These are phyloP conservation scores for Hepsetus odoe DNA, from an alignment of 2,113 vertebrate species.

Conservation along the genomic window DNA sequence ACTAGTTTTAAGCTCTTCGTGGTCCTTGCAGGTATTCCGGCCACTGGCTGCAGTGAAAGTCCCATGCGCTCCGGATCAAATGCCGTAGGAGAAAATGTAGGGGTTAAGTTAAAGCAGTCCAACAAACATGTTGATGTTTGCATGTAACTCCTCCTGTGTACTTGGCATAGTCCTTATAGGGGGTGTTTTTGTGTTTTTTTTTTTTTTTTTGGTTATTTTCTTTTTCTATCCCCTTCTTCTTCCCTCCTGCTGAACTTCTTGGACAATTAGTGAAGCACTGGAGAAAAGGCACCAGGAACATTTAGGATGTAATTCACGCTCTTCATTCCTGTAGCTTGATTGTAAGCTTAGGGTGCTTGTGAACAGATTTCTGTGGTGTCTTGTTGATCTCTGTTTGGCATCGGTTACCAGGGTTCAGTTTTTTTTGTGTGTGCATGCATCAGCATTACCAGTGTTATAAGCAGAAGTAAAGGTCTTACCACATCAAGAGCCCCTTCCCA, in stretches of 20 bases:
- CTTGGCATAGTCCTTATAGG: neutral
- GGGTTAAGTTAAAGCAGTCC: neutral
- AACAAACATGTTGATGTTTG: neutral
- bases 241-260: neutral
- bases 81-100: neutral
- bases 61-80: neutral
- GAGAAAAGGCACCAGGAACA: neutral
- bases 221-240: no score
- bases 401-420: slow-evolving; percentile 9
- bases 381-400: neutral
- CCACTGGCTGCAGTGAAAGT: neutral
- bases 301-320: neutral
- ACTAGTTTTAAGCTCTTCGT: neutral
- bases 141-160: neutral
- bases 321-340: slow-evolving; percentile 8
- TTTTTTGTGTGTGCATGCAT: slow-evolving; percentile 30
- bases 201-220: no score
- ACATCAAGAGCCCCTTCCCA: slow-evolving; percentile 38
- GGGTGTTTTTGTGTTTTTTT: neutral
- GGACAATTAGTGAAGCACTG: neutral
- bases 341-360: slow-evolving; percentile 14
- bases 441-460: neutral
- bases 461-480: slow-evolving; percentile 17
- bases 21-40: neutral
- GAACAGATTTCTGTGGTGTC: slow-evolving; percentile 18